These are phyloP conservation scores for Shargacucullia verbasci DNA, from an alignment of 2,888 invertebrate genomes.

Conservation along the genomic window DNA sequence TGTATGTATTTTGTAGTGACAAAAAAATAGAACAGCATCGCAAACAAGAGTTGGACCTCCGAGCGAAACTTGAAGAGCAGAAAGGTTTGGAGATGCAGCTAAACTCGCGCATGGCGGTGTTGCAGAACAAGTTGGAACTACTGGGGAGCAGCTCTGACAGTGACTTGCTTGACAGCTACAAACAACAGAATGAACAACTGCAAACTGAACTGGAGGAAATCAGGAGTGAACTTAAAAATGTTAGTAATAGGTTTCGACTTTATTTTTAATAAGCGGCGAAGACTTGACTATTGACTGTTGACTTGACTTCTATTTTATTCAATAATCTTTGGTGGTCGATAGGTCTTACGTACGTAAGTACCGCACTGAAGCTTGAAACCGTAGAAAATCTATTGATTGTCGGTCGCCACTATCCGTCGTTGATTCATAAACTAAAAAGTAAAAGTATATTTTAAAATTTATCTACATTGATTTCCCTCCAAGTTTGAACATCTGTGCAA, in stretches of 20 bases:
- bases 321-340: no score
- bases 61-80: conserved; percentile 78
- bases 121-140: conserved; percentile 79
- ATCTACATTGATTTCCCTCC: no score
- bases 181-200: conserved; percentile 76
- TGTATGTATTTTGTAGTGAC: conserved; percentile 64
- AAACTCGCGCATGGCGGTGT: conserved; percentile 76
- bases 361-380: no score
- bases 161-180: conserved; percentile 74
- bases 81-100: conserved; percentile 81
- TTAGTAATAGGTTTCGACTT: conserved; percentile 47
- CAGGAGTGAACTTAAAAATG: conserved; percentile 77
- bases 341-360: no score
- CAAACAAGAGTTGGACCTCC: conserved; percentile 78
- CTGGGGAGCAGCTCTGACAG: conserved; percentile 72
- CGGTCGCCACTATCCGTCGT: no score
- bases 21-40: conserved; percentile 81
- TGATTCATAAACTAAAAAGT: no score
- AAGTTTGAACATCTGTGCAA: no score
- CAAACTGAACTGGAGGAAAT: conserved; percentile 73
- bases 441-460: no score
- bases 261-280: no score
- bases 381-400: no score
- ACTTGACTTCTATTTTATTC: no score
- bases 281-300: no score